phyloP scores from a whole-genome alignment of 2,888 invertebrate species.

The Drosophila leonis region DNA sequence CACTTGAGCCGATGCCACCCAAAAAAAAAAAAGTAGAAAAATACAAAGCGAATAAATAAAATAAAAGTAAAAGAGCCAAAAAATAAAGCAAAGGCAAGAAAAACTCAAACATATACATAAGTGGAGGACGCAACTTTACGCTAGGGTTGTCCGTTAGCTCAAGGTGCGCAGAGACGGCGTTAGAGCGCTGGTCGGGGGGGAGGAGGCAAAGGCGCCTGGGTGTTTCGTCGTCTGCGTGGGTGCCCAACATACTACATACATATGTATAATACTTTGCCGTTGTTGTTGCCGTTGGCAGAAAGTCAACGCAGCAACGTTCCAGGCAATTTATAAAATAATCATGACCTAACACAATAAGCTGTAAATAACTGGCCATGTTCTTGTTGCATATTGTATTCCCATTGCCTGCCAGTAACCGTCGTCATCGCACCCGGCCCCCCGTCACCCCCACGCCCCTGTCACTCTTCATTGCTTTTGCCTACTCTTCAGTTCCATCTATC shows the following conservation, averaged over 20 bases:
- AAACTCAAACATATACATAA: constrained; percentile 23
- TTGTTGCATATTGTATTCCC: constrained; percentile 22
- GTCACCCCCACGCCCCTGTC: not conserved
- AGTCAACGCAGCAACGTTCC: constrained; percentile 57
- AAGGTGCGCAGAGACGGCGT: constrained; percentile 11
- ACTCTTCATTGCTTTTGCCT: constrained; percentile 5
- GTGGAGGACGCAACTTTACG: constrained; percentile 42
- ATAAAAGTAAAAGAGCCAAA: constrained; percentile 16
- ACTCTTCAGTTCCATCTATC: constrained; percentile 7
- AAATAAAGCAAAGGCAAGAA: constrained; percentile 28
- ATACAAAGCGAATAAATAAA: constrained; percentile 4
- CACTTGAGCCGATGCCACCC: constrained; percentile 62
- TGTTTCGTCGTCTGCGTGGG: constrained; percentile 43
- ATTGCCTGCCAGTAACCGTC: constrained; percentile 9
- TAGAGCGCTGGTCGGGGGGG: not conserved
- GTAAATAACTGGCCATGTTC: constrained; percentile 55
- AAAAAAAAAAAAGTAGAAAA: constrained; percentile 22
- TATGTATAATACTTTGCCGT: constrained; percentile 5
- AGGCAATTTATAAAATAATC: constrained; percentile 70
- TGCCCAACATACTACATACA: constrained; percentile 18
- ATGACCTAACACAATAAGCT: constrained; percentile 74
- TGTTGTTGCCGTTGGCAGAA: constrained; percentile 38
- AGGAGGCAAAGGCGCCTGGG: too few relatives aligned
- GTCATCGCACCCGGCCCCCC: not conserved
- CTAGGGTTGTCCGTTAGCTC: constrained; percentile 17